Evolutionary conservation across 1,140 invertebrate species (phyloP).

Genomic region (Trichoplusia ni): DNA sequence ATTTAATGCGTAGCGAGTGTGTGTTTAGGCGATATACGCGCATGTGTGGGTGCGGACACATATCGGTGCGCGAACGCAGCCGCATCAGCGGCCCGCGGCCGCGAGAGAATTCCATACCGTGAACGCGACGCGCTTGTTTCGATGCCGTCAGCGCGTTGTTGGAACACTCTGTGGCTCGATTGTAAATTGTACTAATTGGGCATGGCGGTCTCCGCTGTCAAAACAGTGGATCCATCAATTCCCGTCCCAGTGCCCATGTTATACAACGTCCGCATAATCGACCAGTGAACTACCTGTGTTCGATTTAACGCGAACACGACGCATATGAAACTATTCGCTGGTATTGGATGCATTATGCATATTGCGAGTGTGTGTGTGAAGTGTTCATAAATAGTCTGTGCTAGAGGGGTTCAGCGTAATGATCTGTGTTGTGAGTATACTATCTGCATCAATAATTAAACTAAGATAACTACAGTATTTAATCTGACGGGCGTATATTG

Average conservation of each 20-base stretch:
- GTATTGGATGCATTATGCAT: conserved; percentile 69
- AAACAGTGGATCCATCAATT: conserved; percentile 68
- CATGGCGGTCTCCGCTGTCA: conserved; percentile 69
- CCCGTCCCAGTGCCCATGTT: conserved; percentile 59
- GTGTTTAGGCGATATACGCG: conserved; percentile 33
- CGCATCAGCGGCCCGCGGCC: conserved; percentile 53
- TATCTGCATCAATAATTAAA: conserved; percentile 38
- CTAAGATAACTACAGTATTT: conserved; percentile 47
- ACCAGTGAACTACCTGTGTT: conserved; percentile 60
- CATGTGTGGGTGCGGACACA: conserved; percentile 59
- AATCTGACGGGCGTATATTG: conserved; percentile 32
- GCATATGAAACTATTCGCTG: conserved; percentile 58
- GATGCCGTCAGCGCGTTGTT: conserved; percentile 74
- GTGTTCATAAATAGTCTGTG: conserved; percentile 75
- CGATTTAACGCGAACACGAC: conserved; percentile 53
- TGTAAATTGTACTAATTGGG: conserved; percentile 79
- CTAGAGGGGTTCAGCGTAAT: conserved; percentile 70
- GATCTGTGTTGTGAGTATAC: conserved; percentile 69
- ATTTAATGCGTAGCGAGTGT: conserved; percentile 50
- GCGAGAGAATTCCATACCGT: conserved; percentile 72
- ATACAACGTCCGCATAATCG: conserved; percentile 58
- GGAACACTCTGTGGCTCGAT: conserved; percentile 65
- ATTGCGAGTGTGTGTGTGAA: conserved; percentile 70
- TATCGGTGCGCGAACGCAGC: conserved; percentile 74
- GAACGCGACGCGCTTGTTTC: conserved; percentile 74